Percentiles rank a stretch among this genome's conserved stretches.
Conservation (phyloP, 1,140 invertebrate genomes). For the Venturia canescens region DNA sequence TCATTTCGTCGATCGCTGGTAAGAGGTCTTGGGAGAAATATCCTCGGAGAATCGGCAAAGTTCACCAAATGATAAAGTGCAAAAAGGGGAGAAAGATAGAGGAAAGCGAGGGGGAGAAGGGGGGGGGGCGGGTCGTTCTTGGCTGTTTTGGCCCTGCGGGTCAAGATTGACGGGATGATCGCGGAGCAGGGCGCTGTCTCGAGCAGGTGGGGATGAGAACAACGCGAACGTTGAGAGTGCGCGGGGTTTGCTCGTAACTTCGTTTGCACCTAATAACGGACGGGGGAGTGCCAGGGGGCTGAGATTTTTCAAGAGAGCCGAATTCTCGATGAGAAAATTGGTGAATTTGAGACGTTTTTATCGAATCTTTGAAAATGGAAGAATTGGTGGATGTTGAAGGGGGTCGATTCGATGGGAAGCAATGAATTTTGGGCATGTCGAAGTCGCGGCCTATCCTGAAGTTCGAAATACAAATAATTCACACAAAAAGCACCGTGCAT, state of each 20-base stretch:
- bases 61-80: conserved; percentile 19
- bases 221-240: neutral
- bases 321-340: neutral
- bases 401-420: too few species aligned
- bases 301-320: neutral
- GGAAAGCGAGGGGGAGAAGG: neutral
- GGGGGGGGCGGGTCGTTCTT: neutral
- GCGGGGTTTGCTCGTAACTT: conserved; percentile 47
- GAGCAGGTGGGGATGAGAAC: conserved; percentile 11
- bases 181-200: too few species aligned
- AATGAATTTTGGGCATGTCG: too few species aligned
- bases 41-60: conserved; percentile 29
- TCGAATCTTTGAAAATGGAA: conserved; percentile 14
- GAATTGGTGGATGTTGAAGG: neutral
- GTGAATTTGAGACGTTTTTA: neutral
- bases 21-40: conserved; percentile 33
- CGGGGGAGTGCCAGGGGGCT: neutral
- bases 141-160: conserved; percentile 6
- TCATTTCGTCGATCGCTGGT: conserved; percentile 43
- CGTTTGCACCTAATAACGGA: conserved; percentile 51
- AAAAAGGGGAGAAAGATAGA: neutral
- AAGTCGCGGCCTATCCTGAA: too few species aligned
- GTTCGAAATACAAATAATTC: neutral
- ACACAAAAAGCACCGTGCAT: neutral
- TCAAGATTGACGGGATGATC: conserved; percentile 45